Evolutionary conservation across 1,140 invertebrate genomes (phyloP).

Genomic region (Drosophila tropicalis): DNA sequence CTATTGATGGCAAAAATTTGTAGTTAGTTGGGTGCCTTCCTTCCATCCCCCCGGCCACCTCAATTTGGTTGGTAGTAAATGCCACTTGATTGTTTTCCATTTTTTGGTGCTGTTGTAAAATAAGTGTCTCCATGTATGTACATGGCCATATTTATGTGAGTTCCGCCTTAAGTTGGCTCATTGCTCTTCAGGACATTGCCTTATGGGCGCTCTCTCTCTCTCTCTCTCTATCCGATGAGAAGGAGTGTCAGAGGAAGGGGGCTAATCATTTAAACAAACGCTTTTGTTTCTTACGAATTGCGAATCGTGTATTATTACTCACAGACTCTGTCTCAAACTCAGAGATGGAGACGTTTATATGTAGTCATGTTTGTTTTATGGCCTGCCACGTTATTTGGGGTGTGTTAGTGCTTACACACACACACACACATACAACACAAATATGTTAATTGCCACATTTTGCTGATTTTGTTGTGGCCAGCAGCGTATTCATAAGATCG

Average conservation of each 20-base stretch:
- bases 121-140: neutral
- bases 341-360: neutral
- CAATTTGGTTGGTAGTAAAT: no score
- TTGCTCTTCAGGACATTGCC: constrained; percentile 4
- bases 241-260: constrained; percentile 17
- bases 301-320: constrained; percentile 24
- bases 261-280: constrained; percentile 44
- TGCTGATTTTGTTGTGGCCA: constrained; percentile 66
- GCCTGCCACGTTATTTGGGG: constrained; percentile 22
- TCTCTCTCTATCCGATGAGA: neutral
- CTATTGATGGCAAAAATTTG: constrained; percentile 16
- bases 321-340: neutral
- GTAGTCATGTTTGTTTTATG: constrained; percentile 22
- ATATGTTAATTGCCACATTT: constrained; percentile 77
- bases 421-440: constrained; percentile 35
- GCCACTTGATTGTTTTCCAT: neutral
- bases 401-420: constrained; percentile 44
- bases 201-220: neutral
- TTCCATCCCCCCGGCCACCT: no score
- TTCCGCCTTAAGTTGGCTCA: constrained; percentile 5
- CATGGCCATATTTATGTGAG: neutral
- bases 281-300: constrained; percentile 32
- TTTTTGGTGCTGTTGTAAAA: neutral
- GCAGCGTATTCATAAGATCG: constrained; percentile 39
- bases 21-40: no score